Evolutionary conservation across 2,113 vertebrate genomes (phyloP), one percentile per base, ranked within the genome.

Genomic region (Lutjanus erythropterus): DNA sequence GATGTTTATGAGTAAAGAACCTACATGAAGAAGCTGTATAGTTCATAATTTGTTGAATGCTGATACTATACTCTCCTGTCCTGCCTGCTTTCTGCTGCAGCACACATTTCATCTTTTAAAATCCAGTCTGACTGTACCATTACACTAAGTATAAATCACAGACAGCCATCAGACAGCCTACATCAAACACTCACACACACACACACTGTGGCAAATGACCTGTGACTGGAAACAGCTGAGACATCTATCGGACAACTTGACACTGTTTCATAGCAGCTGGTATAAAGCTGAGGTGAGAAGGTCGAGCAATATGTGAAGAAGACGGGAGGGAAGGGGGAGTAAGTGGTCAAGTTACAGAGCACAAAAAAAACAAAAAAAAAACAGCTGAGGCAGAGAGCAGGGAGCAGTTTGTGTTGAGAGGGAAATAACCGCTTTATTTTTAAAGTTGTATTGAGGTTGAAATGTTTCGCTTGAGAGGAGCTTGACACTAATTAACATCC

Each of bases 201-300:
- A 55, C 19, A 37, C 35, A 37, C 37, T n/a, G 12, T 15, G 6
- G 53, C 53, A 59, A 23, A 55, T 44, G 19, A 53, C 47, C 60
- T 62, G 47, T 55, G 49, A 55, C 60, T 65, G 35, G 27, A 55
- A 65, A 39, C 19, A 64, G 18, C 39, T 55, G 39, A 75, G 60
- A 75, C 21, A 8, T 42, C 18, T 31, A 33, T 18, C 35, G 39
- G 41, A 60, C 41, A 47, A 49, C 11, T 1, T 33, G 9, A 42
- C 12, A 25, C 3, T 29, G 50, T 29, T 15, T 42, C 1, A 55
- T 39, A 25, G 1, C 10, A 39, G 1, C 35, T 42, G 19, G 5
- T 19, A 18, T 11, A 21, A 50, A 47, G 67, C 67, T 46, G 23
- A 78, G 29, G 25, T 62, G 37, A 70, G 35, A 52, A 53, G 15